Base-by-base conservation (phyloP, 2,797 vertebrate species). In the Smutsia gigantea region DNA sequence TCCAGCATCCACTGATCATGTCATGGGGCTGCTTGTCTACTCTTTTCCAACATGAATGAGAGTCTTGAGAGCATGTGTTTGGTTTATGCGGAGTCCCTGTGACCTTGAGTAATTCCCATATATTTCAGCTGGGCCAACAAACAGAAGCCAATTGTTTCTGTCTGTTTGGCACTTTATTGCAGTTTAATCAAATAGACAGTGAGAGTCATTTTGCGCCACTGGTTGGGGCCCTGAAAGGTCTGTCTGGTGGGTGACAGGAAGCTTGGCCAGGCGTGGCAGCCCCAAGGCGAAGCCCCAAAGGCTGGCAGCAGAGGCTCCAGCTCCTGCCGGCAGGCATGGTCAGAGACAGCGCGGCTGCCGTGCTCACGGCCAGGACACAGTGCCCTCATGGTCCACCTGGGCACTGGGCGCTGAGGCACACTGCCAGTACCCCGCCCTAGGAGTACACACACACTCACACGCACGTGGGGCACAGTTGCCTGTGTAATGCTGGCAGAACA, bases 171-270 rank as follows among this genome's bases (percentile, higher is more conserved):
- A 87, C 66, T 92, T 87, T 27, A 90, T 37, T 95, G 39, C 68
- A 51, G 17, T 74, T 68, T 95, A 93, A 93, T 86, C 61, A 77
- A 85, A 51, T n/a, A 31, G 95, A 75, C 25, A 63, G 64, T 10
- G 34, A 75, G 78, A 90, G 69, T 71, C 95, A 61, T 85, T 90
- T 61, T 39, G 31, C 77, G 61, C 57, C 4, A 0, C 7, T 4
- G n/a, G 53, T 21, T 84, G 63, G 55, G 49, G 63, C 31, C 53
- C 55, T 68, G 55, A 31, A 87, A 27, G 57, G 21, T 29, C 91
- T 91, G 64, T 63, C 92, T 71, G 51, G n/a, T 57, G 53, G 55
- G 12, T 18, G 17, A 29, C 53, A 64, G 37, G 39, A n/a, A 46
- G 11, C 27, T 2, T 66, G n/a, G 63, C 53, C 39, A 42, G 34